Conservation (phyloP, 2,113 vertebrate genomes). For the Benitochromis conjunctus region DNA sequence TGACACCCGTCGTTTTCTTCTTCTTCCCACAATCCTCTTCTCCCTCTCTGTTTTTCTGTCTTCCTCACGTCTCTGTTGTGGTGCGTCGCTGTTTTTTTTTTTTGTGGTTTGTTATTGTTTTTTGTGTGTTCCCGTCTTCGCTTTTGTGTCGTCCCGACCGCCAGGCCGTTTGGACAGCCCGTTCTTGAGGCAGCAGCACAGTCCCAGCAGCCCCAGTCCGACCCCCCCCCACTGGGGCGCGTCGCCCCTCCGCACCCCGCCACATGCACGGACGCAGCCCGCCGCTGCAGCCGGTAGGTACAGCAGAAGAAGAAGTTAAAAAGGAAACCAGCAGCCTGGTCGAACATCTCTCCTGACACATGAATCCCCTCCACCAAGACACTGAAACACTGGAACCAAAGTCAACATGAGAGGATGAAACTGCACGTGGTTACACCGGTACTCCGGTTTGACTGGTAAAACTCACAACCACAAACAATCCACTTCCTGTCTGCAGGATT, state of each 20-base stretch:
- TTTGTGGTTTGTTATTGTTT: background rate
- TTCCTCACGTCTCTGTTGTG: background rate
- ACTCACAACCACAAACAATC: background rate
- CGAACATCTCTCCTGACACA: background rate
- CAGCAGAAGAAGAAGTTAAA: conserved; percentile 19
- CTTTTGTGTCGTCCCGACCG: conserved; percentile 59
- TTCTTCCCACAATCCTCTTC: background rate
- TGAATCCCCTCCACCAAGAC: background rate
- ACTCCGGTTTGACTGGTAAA: background rate
- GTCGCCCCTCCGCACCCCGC: conserved; percentile 71
- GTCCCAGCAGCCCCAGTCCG: conserved; percentile 77
- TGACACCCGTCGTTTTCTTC: background rate
- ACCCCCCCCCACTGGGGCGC: conserved; percentile 80
- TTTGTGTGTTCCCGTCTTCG: conserved; percentile 20
- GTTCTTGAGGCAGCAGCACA: conserved; percentile 97
- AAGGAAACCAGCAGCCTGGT: background rate
- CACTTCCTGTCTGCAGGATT: background rate
- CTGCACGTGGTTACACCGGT: background rate
- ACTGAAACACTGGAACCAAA: background rate
- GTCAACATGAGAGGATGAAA: background rate
- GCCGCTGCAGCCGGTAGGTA: conserved; percentile 73
- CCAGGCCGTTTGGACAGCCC: conserved; percentile 96
- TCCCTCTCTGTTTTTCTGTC: background rate
- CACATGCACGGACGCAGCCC: conserved; percentile 62
- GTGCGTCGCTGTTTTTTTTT: background rate